These are phyloP conservation scores for Mastomys natalensis DNA, from an alignment of 2,113 vertebrate genomes.

Conservation along the genomic window DNA sequence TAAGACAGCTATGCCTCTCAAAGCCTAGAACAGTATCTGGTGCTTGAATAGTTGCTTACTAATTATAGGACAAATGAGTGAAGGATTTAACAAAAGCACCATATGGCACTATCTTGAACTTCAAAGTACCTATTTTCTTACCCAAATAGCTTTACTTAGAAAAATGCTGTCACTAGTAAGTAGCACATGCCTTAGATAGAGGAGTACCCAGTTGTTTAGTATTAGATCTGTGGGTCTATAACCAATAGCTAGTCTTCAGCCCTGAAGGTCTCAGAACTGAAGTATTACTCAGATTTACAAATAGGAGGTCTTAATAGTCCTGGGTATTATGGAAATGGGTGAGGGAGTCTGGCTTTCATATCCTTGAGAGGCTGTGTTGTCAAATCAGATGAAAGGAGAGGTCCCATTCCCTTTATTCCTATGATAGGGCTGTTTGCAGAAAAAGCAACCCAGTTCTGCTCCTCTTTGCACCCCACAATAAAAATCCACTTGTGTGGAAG, in stretches of 20 bases:
- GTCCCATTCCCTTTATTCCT: not conserved
- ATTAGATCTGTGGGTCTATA: not conserved
- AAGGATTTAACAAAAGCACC: not conserved
- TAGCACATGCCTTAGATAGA: not conserved
- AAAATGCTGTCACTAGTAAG: not conserved
- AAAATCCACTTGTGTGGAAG: not conserved
- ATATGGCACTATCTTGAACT: not conserved
- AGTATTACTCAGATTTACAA: not conserved
- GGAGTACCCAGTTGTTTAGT: not conserved
- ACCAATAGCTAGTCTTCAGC: not conserved
- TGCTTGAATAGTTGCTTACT: not conserved
- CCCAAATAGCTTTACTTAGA: not conserved
- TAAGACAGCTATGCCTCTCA: not conserved
- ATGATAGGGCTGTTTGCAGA: not conserved
- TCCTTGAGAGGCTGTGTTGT: not conserved
- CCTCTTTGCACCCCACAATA: not conserved
- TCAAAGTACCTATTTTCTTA: not conserved
- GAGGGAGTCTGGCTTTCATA: not conserved
- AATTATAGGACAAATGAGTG: not conserved
- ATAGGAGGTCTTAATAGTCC: not conserved
- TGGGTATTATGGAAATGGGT: not conserved
- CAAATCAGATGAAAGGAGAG: not conserved
- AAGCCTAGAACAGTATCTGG: not conserved
- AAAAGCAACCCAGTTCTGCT: not conserved
- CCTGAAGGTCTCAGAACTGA: not conserved